Percentiles rank a stretch among this genome's conserved stretches.
Evolutionary conservation across 2,888 invertebrate genomes (phyloP).

Genomic region (Folsomia candida): DNA sequence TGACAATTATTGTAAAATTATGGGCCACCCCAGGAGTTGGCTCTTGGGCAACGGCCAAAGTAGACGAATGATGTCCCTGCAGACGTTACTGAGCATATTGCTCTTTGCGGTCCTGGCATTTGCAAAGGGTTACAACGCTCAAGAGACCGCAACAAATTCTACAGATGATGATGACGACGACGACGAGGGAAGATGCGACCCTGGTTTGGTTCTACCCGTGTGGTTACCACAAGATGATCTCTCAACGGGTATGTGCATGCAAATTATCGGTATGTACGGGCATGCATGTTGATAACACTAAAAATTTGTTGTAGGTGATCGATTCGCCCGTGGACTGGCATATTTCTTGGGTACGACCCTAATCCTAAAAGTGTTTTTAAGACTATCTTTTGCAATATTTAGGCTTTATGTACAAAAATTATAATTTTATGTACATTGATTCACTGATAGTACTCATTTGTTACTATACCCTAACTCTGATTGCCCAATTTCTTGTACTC

Average conservation of each 20-base stretch:
- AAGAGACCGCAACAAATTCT: background rate
- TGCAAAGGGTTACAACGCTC: background rate
- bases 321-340: conserved; percentile 78
- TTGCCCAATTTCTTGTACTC: no score
- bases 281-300: background rate
- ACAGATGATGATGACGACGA: conserved; percentile 20
- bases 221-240: conserved; percentile 84
- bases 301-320: conserved; percentile 62
- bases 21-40: conserved; percentile 17
- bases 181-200: conserved; percentile 61
- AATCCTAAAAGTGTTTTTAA: no score
- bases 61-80: background rate
- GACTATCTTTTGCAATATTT: no score
- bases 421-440: no score
- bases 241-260: conserved; percentile 53
- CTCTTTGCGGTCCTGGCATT: background rate
- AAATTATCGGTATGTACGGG: background rate
- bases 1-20: no score
- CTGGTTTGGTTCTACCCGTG: conserved; percentile 81
- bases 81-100: background rate
- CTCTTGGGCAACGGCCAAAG: conserved; percentile 6
- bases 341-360: no score
- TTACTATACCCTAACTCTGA: no score
- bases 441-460: no score
- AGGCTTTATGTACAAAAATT: no score